phyloP scores from a whole-genome alignment of 2,113 vertebrate species.

The Zosterops borbonicus region DNA sequence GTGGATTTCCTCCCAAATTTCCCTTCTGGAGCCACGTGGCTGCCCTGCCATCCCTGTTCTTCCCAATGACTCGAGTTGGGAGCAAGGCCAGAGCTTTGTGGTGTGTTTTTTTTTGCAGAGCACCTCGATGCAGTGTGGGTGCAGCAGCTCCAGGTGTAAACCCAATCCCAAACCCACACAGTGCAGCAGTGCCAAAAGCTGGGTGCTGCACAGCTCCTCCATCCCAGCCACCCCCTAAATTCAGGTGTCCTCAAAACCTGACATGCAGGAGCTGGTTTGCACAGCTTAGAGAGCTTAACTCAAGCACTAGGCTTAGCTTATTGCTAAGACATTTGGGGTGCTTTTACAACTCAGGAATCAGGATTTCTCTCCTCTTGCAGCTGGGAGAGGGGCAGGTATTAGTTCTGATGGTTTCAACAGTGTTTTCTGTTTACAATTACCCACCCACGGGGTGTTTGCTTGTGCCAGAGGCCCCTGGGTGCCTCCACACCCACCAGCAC shows the following conservation, averaged over 20 bases:
- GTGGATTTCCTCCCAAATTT: neutral
- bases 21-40: neutral
- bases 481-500: neutral
- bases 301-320: neutral
- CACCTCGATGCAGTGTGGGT: fast-evolving
- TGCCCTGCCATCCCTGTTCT: neutral
- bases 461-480: neutral
- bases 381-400: neutral
- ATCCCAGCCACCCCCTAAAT: neutral
- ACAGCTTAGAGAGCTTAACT: neutral
- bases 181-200: neutral
- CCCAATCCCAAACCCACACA: neutral
- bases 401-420: neutral
- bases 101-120: neutral
- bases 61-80: fast-evolving
- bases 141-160: neutral
- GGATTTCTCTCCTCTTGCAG: neutral
- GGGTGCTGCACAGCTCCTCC: neutral
- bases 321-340: neutral
- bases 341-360: neutral
- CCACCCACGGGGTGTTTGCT: neutral
- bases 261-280: fast-evolving
- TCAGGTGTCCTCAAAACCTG: neutral
- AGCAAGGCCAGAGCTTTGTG: neutral
- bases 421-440: neutral